Percentiles rank a stretch among this genome's conserved stretches.
Evolutionary conservation across 1,140 invertebrate species (phyloP).

Genomic region (Lordiphosa stackelbergi): DNA sequence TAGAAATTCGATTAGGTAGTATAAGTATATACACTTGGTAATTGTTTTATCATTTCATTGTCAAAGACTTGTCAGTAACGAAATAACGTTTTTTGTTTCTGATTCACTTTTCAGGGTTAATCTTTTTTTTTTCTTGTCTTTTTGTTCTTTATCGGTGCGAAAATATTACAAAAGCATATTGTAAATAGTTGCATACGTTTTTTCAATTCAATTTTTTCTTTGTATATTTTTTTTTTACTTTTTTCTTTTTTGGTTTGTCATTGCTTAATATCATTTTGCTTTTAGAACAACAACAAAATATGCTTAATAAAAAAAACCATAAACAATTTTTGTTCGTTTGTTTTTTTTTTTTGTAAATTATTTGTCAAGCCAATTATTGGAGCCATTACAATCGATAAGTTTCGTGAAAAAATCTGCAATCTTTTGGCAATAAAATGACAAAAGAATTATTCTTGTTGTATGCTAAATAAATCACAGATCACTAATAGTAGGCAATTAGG

Average conservation of each 20-base stretch:
- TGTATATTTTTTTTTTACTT: conserved; percentile 34
- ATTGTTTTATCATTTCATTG: conserved; percentile 77
- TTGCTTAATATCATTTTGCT: conserved; percentile 56
- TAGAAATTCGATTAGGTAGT: conserved; percentile 40
- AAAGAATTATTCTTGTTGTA: conserved; percentile 75
- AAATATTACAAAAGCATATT: conserved; percentile 76
- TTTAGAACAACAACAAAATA: conserved; percentile 76
- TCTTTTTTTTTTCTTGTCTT: conserved; percentile 17
- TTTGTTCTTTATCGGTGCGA: conserved; percentile 52
- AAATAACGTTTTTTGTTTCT: conserved; percentile 14
- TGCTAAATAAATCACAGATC: conserved; percentile 72
- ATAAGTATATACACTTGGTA: conserved; percentile 69
- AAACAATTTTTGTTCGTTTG: conserved; percentile 46
- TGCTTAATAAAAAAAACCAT: conserved; percentile 62
- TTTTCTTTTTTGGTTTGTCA: conserved; percentile 40
- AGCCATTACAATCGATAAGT: conserved; percentile 78
- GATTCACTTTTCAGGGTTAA: conserved; percentile 14
- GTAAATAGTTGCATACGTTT: conserved; percentile 72
- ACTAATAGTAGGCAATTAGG: conserved; percentile 41
- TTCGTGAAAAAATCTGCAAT: conserved; percentile 77
- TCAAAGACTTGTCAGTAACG: conserved; percentile 70
- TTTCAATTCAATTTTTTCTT: conserved; percentile 50
- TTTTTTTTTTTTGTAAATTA: conserved; percentile 39
- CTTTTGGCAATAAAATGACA: conserved; percentile 77
- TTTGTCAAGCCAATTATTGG: conserved; percentile 66